Percentiles rank a stretch among this genome's conserved stretches.
These are phyloP conservation scores for Darevskia mixta DNA, from an alignment of 2,797 vertebrate species.

Conservation along the genomic window DNA sequence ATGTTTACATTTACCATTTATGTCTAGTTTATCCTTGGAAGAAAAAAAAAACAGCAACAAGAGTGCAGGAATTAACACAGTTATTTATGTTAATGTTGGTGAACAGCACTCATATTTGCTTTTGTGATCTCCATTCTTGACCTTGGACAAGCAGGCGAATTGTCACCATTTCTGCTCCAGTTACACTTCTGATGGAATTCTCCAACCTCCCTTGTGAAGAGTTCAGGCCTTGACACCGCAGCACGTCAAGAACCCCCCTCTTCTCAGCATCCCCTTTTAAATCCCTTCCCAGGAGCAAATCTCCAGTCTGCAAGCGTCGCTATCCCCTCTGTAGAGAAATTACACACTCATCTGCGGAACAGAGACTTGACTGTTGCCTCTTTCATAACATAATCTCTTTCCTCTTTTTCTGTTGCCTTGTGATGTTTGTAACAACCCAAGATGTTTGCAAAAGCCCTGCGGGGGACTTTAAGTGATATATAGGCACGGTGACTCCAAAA, in stretches of 20 bases:
- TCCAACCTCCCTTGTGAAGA: neutral
- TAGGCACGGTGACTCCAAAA: constrained; percentile 30
- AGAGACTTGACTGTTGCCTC: neutral
- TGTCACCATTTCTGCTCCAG: too few species aligned
- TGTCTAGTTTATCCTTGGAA: too few species aligned
- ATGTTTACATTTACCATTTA: too few species aligned
- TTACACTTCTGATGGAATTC: too few species aligned
- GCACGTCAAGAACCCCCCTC: neutral
- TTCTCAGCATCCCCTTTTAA: neutral
- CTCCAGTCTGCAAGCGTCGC: neutral
- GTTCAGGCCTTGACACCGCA: neutral
- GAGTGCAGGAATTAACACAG: too few species aligned
- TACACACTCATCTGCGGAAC: neutral
- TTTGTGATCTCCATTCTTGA: too few species aligned
- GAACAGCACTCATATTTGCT: too few species aligned
- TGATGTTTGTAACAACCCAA: constrained; percentile 13
- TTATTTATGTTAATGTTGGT: too few species aligned
- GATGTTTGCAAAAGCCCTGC: constrained; percentile 29
- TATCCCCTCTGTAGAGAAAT: neutral
- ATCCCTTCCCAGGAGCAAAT: too few species aligned
- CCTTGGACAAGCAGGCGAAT: too few species aligned
- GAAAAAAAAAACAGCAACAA: too few species aligned
- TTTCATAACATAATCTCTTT: neutral
- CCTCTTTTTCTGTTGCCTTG: neutral
- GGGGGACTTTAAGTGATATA: constrained; percentile 46